Percentiles rank a stretch among this genome's conserved stretches.
Conservation (phyloP, 2,113 vertebrate genomes). For the Bubo scandiacus region DNA sequence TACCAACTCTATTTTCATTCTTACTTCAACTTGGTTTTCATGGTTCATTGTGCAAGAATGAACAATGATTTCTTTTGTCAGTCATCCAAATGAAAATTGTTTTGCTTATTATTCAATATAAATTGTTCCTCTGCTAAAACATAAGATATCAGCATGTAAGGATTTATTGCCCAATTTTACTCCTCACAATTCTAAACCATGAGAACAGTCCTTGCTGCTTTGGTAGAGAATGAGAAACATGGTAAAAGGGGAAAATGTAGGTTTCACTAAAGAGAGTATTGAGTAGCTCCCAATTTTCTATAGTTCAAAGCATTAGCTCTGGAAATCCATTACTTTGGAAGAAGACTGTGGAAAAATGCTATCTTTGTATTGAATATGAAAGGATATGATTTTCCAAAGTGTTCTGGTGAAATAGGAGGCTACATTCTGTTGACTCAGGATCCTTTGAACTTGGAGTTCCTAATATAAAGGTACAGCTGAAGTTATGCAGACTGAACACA, state of each 20-base stretch:
- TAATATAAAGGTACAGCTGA: background rate
- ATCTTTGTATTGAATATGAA: background rate
- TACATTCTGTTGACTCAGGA: background rate
- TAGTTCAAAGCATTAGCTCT: background rate
- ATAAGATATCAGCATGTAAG: slow-evolving; percentile 62
- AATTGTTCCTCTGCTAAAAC: slow-evolving; percentile 70
- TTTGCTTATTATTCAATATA: slow-evolving; percentile 76
- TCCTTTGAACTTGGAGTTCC: background rate
- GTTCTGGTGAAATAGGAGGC: background rate
- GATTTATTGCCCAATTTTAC: slow-evolving; percentile 70
- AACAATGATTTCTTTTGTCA: slow-evolving; percentile 75
- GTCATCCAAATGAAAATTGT: slow-evolving; percentile 66
- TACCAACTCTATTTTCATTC: slow-evolving; percentile 52
- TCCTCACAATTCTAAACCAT: slow-evolving; percentile 39
- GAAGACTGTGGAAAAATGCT: background rate
- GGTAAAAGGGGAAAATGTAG: background rate
- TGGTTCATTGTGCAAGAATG: slow-evolving; percentile 69
- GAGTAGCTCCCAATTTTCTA: background rate
- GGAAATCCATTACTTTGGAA: background rate
- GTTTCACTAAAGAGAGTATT: background rate
- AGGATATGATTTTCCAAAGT: background rate
- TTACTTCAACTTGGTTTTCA: slow-evolving; percentile 67
- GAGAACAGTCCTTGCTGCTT: slow-evolving; percentile 2
- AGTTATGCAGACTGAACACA: background rate
- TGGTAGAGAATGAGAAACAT: background rate